phyloP scores from a whole-genome alignment of 2,888 invertebrate species.

The Metacarcinus magister region DNA sequence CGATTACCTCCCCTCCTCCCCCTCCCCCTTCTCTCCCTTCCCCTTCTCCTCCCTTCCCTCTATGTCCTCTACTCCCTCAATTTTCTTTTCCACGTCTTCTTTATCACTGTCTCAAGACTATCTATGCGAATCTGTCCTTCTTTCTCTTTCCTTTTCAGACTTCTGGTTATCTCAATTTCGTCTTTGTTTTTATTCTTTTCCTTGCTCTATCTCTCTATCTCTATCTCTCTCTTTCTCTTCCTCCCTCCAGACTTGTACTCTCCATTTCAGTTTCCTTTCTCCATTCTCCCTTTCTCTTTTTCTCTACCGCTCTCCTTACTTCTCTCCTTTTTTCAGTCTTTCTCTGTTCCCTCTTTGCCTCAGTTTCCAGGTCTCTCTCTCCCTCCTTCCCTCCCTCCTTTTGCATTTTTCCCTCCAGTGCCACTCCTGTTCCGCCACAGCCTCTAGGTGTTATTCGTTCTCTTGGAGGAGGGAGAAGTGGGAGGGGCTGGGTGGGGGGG shows the following conservation, averaged over 20 bases:
- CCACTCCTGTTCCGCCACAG: background rate
- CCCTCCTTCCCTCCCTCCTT: background rate
- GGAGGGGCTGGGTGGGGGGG: background rate
- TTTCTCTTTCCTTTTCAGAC: background rate
- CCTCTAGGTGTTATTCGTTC: background rate
- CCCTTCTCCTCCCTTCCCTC: background rate
- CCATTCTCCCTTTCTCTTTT: background rate
- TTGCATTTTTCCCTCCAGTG: constrained; percentile 6
- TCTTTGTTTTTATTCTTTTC: background rate
- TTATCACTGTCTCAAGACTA: background rate
- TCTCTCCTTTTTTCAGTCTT: background rate
- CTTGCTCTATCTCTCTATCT: background rate
- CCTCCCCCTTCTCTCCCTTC: background rate
- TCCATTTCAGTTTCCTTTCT: background rate
- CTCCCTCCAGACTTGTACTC: background rate
- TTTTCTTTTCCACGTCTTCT: background rate
- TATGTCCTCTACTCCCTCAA: background rate
- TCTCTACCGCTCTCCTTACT: background rate
- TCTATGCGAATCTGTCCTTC: background rate
- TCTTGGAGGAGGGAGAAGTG: background rate
- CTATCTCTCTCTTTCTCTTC: background rate
- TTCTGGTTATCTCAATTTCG: background rate
- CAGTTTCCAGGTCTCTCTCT: background rate
- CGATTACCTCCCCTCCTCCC: background rate
- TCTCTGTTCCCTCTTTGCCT: background rate